A percentile compares a stretch with the other conserved stretches of the same genome.
Evolutionary conservation across 1,140 invertebrate species (phyloP).

Genomic region (Matsumurasca onukii): DNA sequence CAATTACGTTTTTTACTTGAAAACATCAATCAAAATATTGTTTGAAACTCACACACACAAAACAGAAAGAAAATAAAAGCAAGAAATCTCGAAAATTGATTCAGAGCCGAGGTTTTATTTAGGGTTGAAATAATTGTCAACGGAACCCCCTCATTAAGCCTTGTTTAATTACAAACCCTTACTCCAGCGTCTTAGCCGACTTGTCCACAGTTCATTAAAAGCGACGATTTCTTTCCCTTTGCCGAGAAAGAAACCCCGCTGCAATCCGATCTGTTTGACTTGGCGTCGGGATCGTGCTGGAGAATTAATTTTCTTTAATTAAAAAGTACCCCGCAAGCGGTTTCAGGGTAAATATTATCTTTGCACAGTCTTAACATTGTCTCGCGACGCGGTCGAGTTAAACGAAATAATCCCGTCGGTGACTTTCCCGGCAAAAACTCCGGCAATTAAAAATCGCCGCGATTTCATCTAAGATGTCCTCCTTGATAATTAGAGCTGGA

Average conservation of each 20-base stretch:
- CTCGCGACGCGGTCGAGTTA: background rate
- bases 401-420: background rate
- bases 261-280: background rate
- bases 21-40: too few relatives aligned
- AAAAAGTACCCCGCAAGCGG: slow-evolving; percentile 12
- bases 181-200: background rate
- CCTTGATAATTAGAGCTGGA: slow-evolving; percentile 3
- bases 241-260: background rate
- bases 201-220: background rate
- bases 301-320: slow-evolving; percentile 25
- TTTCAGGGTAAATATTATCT: slow-evolving; percentile 17
- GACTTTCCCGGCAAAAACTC: background rate
- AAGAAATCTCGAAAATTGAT: too few relatives aligned
- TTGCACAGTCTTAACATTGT: background rate
- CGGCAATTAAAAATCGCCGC: slow-evolving; percentile 14
- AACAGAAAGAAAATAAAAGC: too few relatives aligned
- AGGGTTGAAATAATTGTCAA: background rate
- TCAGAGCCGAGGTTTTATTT: too few relatives aligned
- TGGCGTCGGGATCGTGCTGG: background rate
- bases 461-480: background rate
- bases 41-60: too few relatives aligned
- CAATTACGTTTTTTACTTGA: too few relatives aligned
- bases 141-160: background rate
- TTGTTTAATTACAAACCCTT: background rate
- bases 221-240: background rate